Conservation (phyloP, 2,888 invertebrate genomes). For the Callosobruchus maculatus region DNA sequence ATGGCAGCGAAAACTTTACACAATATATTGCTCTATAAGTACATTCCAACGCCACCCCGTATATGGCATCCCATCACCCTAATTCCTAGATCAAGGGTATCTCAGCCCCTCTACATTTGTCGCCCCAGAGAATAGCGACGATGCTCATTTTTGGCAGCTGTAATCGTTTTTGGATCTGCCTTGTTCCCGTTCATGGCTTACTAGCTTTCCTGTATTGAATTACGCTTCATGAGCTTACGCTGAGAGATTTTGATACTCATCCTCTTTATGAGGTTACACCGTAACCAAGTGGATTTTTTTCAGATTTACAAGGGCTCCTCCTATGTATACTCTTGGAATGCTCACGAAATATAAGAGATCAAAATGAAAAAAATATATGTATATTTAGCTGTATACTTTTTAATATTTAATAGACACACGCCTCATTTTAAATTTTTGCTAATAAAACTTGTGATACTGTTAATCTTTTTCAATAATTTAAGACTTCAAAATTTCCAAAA, state of each 20-base stretch:
- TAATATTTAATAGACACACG: too few species aligned
- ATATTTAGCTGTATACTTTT: too few species aligned
- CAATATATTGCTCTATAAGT: too few species aligned
- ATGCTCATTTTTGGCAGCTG: slow-evolving; percentile 52
- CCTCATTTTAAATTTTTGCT: too few species aligned
- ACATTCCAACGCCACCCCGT: background rate
- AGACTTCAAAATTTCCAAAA: too few species aligned
- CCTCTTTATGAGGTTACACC: slow-evolving; percentile 2
- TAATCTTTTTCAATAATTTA: too few species aligned
- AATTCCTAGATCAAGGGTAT: background rate
- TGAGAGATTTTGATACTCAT: slow-evolving; percentile 33
- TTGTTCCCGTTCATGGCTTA: slow-evolving; percentile 49
- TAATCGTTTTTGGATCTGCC: slow-evolving; percentile 52
- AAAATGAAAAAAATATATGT: too few species aligned
- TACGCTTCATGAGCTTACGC: slow-evolving; percentile 38
- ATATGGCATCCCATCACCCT: background rate
- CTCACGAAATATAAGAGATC: background rate
- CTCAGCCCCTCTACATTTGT: slow-evolving; percentile 1
- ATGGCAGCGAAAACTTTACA: too few species aligned
- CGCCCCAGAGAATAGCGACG: slow-evolving; percentile 36
- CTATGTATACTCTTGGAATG: background rate
- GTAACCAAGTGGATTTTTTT: slow-evolving; percentile 17
- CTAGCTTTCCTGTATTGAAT: slow-evolving; percentile 48
- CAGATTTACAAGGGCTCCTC: background rate
- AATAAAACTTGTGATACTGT: too few species aligned